Evolutionary conservation across 2,888 invertebrate genomes (phyloP).

Genomic region (Dione juno): DNA sequence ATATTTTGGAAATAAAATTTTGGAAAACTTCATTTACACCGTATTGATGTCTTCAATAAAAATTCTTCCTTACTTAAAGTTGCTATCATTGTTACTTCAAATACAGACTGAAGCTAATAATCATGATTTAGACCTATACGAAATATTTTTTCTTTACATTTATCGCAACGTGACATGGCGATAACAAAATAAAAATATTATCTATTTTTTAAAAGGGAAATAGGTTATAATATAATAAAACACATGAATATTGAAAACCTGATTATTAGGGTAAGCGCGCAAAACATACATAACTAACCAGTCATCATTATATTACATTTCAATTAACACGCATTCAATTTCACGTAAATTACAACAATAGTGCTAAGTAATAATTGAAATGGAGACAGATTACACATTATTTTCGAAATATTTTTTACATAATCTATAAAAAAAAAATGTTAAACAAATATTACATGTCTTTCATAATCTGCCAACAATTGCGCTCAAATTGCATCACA

Average conservation of each 20-base stretch:
- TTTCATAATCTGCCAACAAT: constrained; percentile 14
- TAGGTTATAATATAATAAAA: constrained; percentile 61
- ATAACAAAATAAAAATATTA: neutral
- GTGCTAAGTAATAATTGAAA: constrained; percentile 24
- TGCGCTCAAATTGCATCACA: constrained; percentile 1
- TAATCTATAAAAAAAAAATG: neutral
- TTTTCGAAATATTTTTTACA: neutral
- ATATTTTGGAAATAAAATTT: too few relatives aligned
- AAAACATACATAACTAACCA: constrained; percentile 63
- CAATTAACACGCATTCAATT: constrained; percentile 47
- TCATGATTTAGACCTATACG: neutral
- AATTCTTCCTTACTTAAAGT: neutral
- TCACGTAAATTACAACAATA: constrained; percentile 32
- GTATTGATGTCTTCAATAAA: neutral
- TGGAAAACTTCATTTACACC: neutral
- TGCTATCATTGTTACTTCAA: neutral
- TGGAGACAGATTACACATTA: constrained; percentile 16
- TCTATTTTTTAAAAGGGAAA: neutral
- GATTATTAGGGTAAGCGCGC: constrained; percentile 81
- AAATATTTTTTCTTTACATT: neutral
- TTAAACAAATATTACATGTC: neutral
- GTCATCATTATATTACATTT: constrained; percentile 45
- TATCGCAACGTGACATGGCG: constrained; percentile 42
- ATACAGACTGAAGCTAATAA: neutral
- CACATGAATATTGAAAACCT: constrained; percentile 74